Percentiles rank a stretch among this genome's conserved stretches.
Conservation (phyloP, 1,140 invertebrate species). For the Caerostris darwini region DNA sequence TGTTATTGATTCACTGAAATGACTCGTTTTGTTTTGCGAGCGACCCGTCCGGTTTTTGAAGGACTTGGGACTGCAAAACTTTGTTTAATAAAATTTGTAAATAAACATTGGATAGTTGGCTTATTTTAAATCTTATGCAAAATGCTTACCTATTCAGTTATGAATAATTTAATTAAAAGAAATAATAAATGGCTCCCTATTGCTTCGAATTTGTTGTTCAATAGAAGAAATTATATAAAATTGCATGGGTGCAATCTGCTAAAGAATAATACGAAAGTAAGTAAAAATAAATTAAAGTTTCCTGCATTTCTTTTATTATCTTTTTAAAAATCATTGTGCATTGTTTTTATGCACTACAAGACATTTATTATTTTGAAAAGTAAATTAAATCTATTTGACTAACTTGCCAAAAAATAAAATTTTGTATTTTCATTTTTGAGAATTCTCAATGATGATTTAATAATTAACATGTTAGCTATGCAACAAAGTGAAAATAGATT, state of each 20-base stretch:
- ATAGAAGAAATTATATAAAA: conserved; percentile 26
- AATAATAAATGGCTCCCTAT: background rate
- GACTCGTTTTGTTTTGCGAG: too few species aligned
- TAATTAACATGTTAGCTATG: background rate
- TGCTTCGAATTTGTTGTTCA: background rate
- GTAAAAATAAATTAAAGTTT: background rate
- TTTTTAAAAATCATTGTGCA: background rate
- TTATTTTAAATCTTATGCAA: background rate
- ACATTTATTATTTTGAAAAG: background rate
- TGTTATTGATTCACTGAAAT: too few species aligned
- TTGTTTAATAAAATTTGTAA: too few species aligned
- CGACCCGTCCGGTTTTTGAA: too few species aligned
- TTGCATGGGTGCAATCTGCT: background rate
- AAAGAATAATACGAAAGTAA: conserved; percentile 63
- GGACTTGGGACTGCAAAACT: too few species aligned
- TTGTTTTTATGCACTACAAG: background rate
- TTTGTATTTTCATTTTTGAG: background rate
- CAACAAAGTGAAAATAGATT: too few species aligned
- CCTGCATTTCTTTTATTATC: background rate
- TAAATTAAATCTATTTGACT: background rate
- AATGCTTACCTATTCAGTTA: background rate
- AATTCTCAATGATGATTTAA: background rate
- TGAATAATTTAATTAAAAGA: background rate
- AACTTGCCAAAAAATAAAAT: background rate
- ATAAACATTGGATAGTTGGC: too few species aligned